Evolutionary conservation across 2,797 vertebrate genomes (phyloP), one percentile per base, ranked within the genome.

Genomic region (Sebastes oblongus): DNA sequence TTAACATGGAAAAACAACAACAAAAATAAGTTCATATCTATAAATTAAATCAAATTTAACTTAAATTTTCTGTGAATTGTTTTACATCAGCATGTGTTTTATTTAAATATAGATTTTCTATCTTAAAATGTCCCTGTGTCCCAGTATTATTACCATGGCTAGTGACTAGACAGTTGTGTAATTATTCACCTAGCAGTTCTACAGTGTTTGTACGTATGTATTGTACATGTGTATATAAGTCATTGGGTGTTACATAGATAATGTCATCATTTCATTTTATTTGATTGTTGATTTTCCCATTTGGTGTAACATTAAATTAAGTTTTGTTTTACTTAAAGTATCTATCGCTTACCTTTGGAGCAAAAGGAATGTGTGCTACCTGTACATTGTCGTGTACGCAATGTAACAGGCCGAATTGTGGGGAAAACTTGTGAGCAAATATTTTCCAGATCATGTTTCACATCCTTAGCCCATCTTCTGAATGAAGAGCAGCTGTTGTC

Each of bases 401-500:
- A n/a, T n/a, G n/a, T n/a, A n/a, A n/a, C n/a, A n/a, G n/a, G n/a
- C n/a, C n/a, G n/a, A 27, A 27, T 27, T 27, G 3, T 1, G 25
- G 4, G 25, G 25, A 1, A 27, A 27, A 27, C 27, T 27, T 27
- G 4, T 27, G 27, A 27, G 27, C 27, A 27, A n/a, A n/a, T n/a
- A n/a, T n/a, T n/a, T n/a, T n/a, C n/a, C n/a, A n/a, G n/a, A n/a
- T n/a, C n/a, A n/a, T n/a, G n/a, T n/a, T n/a, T n/a, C 27, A 27
- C 27, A 27, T 27, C 4, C 1, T 27, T 27, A 27, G 4, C 27
- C 29, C 29, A 29, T 29, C 58, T 0, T 77, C 81, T 87, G 66
- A 39, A 91, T 10, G 80, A 27, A 6, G 93, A 94, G 55, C 84
- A 88, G 62, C 81, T 52, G 0, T 69, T 27, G 75, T 90, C 85